Conservation (phyloP, 1,140 invertebrate genomes). For the Pseudomyrmex cubaensis region DNA sequence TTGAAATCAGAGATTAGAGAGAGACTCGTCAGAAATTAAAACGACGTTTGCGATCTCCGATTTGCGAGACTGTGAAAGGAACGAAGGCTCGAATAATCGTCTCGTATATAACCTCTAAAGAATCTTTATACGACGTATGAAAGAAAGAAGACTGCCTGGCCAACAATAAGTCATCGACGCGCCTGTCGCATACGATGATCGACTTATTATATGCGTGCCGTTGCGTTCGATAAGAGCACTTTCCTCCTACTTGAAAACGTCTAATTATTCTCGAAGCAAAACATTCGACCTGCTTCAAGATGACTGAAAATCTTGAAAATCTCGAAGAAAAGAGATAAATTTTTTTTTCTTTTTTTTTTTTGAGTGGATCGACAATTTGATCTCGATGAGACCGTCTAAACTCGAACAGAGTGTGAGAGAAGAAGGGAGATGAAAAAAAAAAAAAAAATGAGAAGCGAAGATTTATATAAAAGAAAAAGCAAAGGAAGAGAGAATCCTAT, state of each 20-base stretch:
- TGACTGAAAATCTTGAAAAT: background rate
- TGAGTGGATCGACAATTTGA: constrained; percentile 17
- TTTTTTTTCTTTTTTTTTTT: background rate
- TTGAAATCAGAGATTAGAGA: background rate
- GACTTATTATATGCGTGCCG: background rate
- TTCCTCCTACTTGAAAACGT: constrained; percentile 32
- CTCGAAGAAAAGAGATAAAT: no score
- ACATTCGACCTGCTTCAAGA: background rate
- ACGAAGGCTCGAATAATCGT: constrained; percentile 24
- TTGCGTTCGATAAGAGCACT: background rate
- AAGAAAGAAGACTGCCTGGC: constrained; percentile 4
- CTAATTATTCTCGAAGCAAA: constrained; percentile 21
- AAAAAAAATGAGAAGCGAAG: no score
- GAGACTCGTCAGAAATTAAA: background rate
- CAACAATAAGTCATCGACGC: background rate
- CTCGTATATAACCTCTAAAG: background rate
- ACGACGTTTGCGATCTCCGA: constrained; percentile 11
- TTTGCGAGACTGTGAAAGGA: background rate
- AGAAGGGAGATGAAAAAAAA: background rate
- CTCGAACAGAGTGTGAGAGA: constrained; percentile 8
- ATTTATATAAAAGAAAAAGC: background rate
- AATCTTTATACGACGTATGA: constrained; percentile 16
- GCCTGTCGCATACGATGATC: background rate
- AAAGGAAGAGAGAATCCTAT: constrained; percentile 32
- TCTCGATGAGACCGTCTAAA: constrained; percentile 24